Percentiles rank a stretch among this genome's conserved stretches.
These are phyloP conservation scores for Chaetoderma sp. DNA, from an alignment of 2,888 invertebrate species.

Conservation along the genomic window DNA sequence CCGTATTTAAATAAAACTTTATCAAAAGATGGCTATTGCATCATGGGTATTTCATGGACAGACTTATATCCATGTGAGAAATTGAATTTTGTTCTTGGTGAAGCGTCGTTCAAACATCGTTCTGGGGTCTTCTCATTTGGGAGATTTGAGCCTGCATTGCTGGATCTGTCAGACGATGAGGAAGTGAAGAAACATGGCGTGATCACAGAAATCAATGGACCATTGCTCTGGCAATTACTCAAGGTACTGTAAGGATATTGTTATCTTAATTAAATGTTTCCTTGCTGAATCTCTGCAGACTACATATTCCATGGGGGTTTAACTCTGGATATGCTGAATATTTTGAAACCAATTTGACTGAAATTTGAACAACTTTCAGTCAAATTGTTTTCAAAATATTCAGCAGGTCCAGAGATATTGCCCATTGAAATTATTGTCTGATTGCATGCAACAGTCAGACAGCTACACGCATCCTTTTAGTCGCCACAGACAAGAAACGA, in stretches of 20 bases:
- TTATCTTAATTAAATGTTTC: not conserved
- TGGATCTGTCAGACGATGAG: constrained; percentile 36
- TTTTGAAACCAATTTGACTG: not conserved
- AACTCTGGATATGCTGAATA: no score
- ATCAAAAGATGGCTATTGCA: constrained; percentile 56
- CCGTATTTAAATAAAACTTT: constrained; percentile 41
- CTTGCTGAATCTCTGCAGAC: no score
- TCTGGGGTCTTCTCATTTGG: constrained; percentile 63
- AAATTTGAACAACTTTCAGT: no score
- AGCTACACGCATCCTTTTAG: no score
- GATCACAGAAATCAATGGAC: constrained; percentile 48
- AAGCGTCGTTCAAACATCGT: constrained; percentile 46
- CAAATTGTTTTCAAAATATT: no score
- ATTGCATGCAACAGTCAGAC: no score
- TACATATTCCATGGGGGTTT: no score
- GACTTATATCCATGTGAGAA: constrained; percentile 64
- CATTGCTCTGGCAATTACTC: constrained; percentile 57
- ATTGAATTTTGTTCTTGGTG: constrained; percentile 64
- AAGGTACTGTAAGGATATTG: constrained; percentile 54
- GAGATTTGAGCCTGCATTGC: constrained; percentile 56
- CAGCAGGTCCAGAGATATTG: no score
- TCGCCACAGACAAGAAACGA: no score
- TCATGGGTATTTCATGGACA: constrained; percentile 64
- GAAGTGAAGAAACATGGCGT: constrained; percentile 23
- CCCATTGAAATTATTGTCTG: no score